phyloP scores from a whole-genome alignment of 2,797 vertebrate species.

The Onychomys arenicola region DNA sequence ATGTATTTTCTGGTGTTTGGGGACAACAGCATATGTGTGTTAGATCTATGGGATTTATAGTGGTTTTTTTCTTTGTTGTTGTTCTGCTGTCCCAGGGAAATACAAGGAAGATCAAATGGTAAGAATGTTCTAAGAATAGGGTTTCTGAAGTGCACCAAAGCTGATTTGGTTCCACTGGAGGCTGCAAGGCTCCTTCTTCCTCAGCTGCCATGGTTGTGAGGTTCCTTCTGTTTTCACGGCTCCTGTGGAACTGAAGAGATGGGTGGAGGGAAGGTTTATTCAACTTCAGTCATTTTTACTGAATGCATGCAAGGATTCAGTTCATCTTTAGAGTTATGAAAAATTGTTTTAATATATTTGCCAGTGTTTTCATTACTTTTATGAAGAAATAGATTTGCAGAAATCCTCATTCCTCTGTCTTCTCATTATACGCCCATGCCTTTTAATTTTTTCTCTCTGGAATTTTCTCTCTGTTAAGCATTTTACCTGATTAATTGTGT shows the following conservation, averaged over 20 bases:
- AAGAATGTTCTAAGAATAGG: neutral
- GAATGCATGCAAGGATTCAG: neutral
- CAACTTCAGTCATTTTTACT: neutral
- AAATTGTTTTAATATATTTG: conserved; percentile 10
- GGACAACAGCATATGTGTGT: neutral
- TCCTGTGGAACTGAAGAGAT: neutral
- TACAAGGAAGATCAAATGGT: neutral
- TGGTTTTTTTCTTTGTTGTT: neutral
- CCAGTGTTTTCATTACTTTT: neutral
- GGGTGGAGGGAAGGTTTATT: neutral
- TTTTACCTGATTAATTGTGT: conserved; percentile 3
- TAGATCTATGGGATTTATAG: neutral
- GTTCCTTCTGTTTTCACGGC: neutral
- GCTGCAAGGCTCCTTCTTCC: neutral
- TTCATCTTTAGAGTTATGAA: neutral
- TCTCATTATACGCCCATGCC: neutral
- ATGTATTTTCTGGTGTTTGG: neutral
- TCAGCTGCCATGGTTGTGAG: neutral
- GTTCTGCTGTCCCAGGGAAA: neutral
- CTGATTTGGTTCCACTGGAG: neutral
- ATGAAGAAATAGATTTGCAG: neutral
- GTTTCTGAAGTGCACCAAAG: neutral
- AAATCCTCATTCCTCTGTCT: neutral
- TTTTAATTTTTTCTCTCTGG: neutral
- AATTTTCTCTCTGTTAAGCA: neutral